These are phyloP conservation scores for Zoanthus solanderi DNA, from an alignment of 92 coral and sea anemone species.

Conservation along the genomic window DNA sequence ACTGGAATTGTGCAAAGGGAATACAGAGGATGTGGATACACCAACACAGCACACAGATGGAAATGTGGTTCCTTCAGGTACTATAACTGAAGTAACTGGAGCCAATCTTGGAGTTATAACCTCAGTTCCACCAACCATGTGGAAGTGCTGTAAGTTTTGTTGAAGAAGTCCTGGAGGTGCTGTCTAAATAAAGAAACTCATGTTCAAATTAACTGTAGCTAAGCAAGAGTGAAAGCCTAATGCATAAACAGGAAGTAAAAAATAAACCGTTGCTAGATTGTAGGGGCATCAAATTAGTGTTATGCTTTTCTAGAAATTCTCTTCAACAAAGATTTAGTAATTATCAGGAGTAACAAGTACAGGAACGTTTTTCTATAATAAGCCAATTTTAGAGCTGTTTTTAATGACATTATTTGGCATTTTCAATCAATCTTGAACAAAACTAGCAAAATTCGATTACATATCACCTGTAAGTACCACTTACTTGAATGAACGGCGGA, in stretches of 20 bases:
- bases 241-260: too few species aligned
- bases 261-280: too few species aligned
- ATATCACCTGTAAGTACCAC: not conserved
- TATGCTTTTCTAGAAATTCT: too few species aligned
- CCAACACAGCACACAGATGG: conserved; percentile 95
- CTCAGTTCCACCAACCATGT: conserved; percentile 18
- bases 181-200: conserved; percentile 15
- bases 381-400: too few species aligned
- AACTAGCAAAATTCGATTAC: too few species aligned
- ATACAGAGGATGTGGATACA: conserved; percentile 76
- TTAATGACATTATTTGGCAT: too few species aligned
- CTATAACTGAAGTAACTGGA: conserved; percentile 78
- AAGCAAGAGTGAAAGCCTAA: too few species aligned
- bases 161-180: conserved; percentile 48
- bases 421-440: too few species aligned
- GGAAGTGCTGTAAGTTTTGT: conserved; percentile 18
- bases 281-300: too few species aligned
- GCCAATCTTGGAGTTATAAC: conserved; percentile 47
- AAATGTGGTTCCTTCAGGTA: conserved; percentile 89
- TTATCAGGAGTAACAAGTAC: too few species aligned
- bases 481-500: conserved; percentile 42
- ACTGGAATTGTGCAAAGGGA: conserved; percentile 92
- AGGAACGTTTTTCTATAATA: too few species aligned
- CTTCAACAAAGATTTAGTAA: too few species aligned
- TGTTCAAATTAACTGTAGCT: not conserved